A percentile compares a stretch with the other conserved stretches of the same genome.
phyloP scores from a whole-genome alignment of 2,797 vertebrate genomes.

The Odontamblyopus rebecca region DNA sequence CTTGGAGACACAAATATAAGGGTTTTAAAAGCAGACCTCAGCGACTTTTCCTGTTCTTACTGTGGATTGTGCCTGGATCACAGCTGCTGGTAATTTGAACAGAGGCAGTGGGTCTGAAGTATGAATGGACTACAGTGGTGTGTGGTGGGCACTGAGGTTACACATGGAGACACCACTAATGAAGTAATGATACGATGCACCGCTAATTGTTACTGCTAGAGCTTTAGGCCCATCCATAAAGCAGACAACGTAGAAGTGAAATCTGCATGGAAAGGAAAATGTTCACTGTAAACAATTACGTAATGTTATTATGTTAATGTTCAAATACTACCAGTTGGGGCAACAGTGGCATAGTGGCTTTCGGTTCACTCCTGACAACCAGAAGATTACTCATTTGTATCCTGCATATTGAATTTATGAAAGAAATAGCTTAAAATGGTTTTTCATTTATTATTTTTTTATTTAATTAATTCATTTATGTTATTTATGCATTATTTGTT shows the following conservation, averaged over 20 bases:
- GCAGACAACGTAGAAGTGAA: not conserved
- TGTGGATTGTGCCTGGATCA: conserved; percentile 25
- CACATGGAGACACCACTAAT: not conserved
- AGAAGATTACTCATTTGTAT: not conserved
- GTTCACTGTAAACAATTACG: not conserved
- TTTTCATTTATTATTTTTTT: too few relatives aligned
- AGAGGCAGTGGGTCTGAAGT: conserved; percentile 33
- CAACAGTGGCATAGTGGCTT: not conserved
- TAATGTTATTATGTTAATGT: not conserved
- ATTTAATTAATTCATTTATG: too few relatives aligned
- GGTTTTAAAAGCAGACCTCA: conserved; percentile 25
- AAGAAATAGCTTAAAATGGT: too few relatives aligned
- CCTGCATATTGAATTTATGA: not conserved
- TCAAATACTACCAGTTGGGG: not conserved
- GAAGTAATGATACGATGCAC: conserved; percentile 4
- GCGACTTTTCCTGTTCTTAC: conserved; percentile 23
- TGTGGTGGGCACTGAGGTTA: conserved; percentile 16
- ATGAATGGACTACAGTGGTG: conserved; percentile 37
- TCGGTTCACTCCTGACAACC: not conserved
- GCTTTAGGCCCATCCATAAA: not conserved
- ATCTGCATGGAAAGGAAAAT: not conserved
- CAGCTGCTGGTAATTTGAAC: conserved; percentile 34
- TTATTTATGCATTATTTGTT: too few relatives aligned
- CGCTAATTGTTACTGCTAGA: conserved; percentile 4
- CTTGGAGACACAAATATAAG: conserved; percentile 13